Evolutionary conservation across 2,797 vertebrate species (phyloP).

Genomic region (Enteromius treurensis): DNA sequence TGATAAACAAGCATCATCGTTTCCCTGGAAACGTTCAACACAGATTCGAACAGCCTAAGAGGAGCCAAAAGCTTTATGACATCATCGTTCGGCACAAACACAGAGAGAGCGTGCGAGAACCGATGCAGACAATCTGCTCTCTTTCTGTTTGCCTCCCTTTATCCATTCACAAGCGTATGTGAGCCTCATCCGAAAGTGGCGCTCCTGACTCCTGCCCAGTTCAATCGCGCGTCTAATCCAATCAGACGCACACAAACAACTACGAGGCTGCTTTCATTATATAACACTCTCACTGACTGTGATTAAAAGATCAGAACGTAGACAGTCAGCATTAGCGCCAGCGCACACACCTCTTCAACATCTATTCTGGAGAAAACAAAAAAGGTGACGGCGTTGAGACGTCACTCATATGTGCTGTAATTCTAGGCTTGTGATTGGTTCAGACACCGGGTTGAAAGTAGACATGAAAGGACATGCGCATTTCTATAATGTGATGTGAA

Average conservation of each 20-base stretch:
- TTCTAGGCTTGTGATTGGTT: neutral
- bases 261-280: constrained; percentile 41
- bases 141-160: constrained; percentile 26
- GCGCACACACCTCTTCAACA: constrained; percentile 14
- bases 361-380: neutral
- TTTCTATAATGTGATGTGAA: neutral
- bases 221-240: constrained; percentile 41
- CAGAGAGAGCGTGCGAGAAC: constrained; percentile 61
- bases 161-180: constrained; percentile 1
- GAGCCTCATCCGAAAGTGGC: neutral
- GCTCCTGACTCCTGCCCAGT: constrained; percentile 1
- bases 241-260: constrained; percentile 46
- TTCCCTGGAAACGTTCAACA: constrained; percentile 72
- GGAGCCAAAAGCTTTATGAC: constrained; percentile 69
- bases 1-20: constrained; percentile 66
- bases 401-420: neutral
- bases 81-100: constrained; percentile 75
- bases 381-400: neutral
- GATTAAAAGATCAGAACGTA: constrained; percentile 39
- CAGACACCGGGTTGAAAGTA: neutral
- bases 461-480: neutral
- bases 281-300: constrained; percentile 46
- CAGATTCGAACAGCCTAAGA: constrained; percentile 61
- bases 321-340: neutral
- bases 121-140: constrained; percentile 10